Conservation (phyloP, 2,888 invertebrate genomes). For the Hirtodrosophila duncani region DNA sequence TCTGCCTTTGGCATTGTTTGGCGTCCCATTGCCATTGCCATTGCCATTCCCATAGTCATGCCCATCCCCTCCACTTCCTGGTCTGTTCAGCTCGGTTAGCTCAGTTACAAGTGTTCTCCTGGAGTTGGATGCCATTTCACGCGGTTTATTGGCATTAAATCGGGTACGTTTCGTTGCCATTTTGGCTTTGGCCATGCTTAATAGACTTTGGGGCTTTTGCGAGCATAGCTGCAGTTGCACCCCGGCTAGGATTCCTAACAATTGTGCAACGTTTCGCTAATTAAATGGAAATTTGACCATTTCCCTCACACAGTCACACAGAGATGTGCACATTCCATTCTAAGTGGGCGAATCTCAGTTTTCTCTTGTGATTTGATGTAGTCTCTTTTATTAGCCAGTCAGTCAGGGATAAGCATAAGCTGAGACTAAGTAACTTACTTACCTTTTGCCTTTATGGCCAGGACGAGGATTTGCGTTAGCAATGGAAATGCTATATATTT, state of each 20-base stretch:
- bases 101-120: slow-evolving; percentile 27
- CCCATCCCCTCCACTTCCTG: too few relatives aligned
- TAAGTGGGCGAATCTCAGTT: neutral
- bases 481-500: slow-evolving; percentile 57
- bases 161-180: slow-evolving; percentile 37
- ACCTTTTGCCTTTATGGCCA: slow-evolving; percentile 53
- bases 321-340: slow-evolving; percentile 1
- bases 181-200: slow-evolving; percentile 57
- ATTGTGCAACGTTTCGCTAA: slow-evolving; percentile 43
- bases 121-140: slow-evolving; percentile 29
- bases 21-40: too few relatives aligned
- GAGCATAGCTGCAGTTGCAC: slow-evolving; percentile 25
- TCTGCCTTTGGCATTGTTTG: slow-evolving; percentile 21
- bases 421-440: slow-evolving; percentile 33
- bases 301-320: slow-evolving; percentile 11
- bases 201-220: slow-evolving; percentile 59
- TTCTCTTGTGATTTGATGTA: neutral
- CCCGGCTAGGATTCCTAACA: slow-evolving; percentile 7
- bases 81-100: slow-evolving; percentile 42
- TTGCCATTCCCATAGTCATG: too few relatives aligned
- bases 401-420: slow-evolving; percentile 29
- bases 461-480: neutral
- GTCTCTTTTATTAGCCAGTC: slow-evolving; percentile 3
- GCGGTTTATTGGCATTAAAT: slow-evolving; percentile 62
- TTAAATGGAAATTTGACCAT: slow-evolving; percentile 50